Percentiles rank a stretch among this genome's conserved stretches.
Conservation (phyloP, 2,113 vertebrate species). For the Heptranchias perlo region DNA sequence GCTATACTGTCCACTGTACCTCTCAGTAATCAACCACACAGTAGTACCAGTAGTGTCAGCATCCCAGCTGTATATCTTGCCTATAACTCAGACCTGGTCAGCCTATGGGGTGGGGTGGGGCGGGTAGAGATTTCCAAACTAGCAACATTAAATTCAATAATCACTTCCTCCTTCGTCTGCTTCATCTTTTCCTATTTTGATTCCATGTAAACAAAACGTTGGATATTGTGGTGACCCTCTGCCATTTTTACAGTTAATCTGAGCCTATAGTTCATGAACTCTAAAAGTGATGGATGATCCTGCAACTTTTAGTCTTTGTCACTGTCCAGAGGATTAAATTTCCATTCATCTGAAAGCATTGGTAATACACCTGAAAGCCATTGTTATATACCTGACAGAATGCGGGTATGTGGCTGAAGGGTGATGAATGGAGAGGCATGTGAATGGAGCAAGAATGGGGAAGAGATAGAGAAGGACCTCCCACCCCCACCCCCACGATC, state of each 20-base stretch:
- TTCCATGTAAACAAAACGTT: background rate
- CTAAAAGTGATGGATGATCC: conserved; percentile 7
- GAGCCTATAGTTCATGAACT: too few species aligned
- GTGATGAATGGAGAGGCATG: background rate
- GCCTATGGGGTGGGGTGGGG: too few species aligned
- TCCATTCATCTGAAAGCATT: conserved; percentile 16
- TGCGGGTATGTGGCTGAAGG: background rate
- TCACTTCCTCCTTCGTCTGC: background rate
- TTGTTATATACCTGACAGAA: conserved; percentile 14
- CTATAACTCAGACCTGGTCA: background rate
- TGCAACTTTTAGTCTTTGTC: background rate
- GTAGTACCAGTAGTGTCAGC: background rate
- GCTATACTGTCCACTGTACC: background rate
- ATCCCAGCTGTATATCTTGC: background rate
- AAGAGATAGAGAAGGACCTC: background rate
- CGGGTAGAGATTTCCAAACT: background rate
- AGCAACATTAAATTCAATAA: background rate
- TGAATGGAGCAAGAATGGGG: background rate
- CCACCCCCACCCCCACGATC: background rate
- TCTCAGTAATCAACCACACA: background rate
- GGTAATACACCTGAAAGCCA: conserved; percentile 13
- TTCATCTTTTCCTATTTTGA: background rate
- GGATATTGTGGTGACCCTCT: background rate
- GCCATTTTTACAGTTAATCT: background rate
- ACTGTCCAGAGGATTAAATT: background rate